Base-by-base conservation (phyloP, 2,113 vertebrate genomes). In the Scopus umbretta region DNA sequence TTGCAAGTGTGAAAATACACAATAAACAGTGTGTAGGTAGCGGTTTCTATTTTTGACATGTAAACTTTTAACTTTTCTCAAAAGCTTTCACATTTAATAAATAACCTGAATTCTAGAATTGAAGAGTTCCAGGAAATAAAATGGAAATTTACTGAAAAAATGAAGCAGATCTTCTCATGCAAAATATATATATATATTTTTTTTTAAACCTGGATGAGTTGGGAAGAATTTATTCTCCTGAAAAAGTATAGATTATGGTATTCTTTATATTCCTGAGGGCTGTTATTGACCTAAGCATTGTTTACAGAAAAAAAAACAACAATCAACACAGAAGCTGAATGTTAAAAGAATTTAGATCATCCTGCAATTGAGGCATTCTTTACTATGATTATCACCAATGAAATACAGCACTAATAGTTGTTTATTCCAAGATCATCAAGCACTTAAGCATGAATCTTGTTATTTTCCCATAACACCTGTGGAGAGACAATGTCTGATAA, bases 371-470 rank as follows among this genome's bases (percentile, higher is more conserved):
- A 88, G 70, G 19, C 70, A 38, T 90, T 90, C 87, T 92, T 80
- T 82, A 45, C 62, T 80, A 16, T 92, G 61, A 53, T 80, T 71
- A 67, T 55, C 81, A 49, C 66, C 55, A 65, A 30, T 80, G 78
- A 95, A 95, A 76, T 74, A 59, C 40, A 26, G 43, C 30, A 13
- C 89, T 95, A 87, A 67, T 88, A 90, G 74, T 82, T 96, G 73
- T 95, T 91, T 90, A 96, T 68, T 88, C 43, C 70, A 76, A 61
- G 84, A 90, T 96, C 74, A 87, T 91, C 81, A 94, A 90, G 66
- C 81, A 70, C 84, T 87, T 82, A 85, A 86, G 58, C 25, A 25
- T 68, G 50, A 88, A 68, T 81, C 52, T 71, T 67, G 14, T 32
- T 92, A 34, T 75, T 96, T 86, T 95, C 80, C 82, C 58, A 65